phyloP scores from a whole-genome alignment of 1,140 invertebrate species.

The Tetramorium simillimum region DNA sequence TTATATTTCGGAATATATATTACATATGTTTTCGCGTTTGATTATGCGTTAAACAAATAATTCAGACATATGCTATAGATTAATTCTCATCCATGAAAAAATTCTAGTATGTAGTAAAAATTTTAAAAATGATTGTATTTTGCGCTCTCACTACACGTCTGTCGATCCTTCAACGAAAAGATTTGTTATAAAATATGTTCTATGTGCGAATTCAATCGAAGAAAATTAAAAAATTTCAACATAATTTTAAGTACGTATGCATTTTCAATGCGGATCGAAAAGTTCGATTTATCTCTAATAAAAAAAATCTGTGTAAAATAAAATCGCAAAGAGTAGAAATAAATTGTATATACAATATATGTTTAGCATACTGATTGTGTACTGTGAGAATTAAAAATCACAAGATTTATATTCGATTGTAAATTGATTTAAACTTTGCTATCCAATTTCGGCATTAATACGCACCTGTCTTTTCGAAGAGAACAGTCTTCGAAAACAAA shows the following conservation, averaged over 20 bases:
- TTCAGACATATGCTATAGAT: background rate
- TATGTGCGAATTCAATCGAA: background rate
- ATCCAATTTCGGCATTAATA: background rate
- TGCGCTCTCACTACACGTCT: background rate
- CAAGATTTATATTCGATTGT: background rate
- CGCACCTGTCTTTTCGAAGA: no score
- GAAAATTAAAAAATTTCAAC: background rate
- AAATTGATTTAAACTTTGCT: background rate
- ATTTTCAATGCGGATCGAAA: background rate
- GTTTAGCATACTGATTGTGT: background rate
- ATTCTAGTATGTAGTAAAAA: background rate
- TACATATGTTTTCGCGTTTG: background rate
- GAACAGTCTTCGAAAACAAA: background rate
- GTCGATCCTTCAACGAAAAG: background rate
- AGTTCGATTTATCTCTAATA: background rate
- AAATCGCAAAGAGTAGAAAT: background rate
- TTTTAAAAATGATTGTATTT: background rate
- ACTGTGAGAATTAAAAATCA: background rate
- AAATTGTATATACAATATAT: background rate
- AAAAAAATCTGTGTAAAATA: background rate
- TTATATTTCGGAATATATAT: background rate
- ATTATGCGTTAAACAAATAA: background rate
- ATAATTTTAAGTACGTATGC: background rate
- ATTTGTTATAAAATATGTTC: background rate
- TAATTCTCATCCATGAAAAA: background rate